These are phyloP conservation scores for Falco punctatus DNA, from an alignment of 2,113 vertebrate species.

Conservation along the genomic window DNA sequence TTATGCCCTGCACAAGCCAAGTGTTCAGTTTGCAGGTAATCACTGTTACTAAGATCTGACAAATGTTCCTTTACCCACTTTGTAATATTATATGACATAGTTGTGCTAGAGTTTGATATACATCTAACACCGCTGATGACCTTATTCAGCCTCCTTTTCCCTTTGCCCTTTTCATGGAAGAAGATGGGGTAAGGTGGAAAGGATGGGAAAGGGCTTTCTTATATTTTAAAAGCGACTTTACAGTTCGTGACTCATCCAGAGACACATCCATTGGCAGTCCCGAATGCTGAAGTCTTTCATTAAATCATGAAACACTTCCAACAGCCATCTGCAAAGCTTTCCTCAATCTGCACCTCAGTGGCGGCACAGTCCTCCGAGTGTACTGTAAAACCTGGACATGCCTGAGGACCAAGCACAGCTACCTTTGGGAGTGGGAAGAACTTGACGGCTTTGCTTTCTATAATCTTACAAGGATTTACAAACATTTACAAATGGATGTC, in stretches of 20 bases:
- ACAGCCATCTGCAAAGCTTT: conserved; percentile 11
- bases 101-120: neutral
- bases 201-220: neutral
- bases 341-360: neutral
- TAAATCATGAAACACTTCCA: neutral
- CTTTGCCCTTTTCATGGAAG: neutral
- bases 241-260: neutral
- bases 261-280: neutral
- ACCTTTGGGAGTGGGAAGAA: neutral
- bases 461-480: neutral
- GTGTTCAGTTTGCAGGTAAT: neutral
- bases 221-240: neutral
- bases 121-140: neutral
- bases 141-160: neutral
- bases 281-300: neutral
- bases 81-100: neutral
- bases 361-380: neutral
- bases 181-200: neutral
- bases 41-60: neutral
- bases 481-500: neutral
- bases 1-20: neutral
- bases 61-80: neutral
- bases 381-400: neutral
- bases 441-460: neutral
- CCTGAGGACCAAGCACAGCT: neutral